These are phyloP conservation scores for Fabriciana adippe DNA, from an alignment of 2,888 invertebrate species.

Conservation along the genomic window DNA sequence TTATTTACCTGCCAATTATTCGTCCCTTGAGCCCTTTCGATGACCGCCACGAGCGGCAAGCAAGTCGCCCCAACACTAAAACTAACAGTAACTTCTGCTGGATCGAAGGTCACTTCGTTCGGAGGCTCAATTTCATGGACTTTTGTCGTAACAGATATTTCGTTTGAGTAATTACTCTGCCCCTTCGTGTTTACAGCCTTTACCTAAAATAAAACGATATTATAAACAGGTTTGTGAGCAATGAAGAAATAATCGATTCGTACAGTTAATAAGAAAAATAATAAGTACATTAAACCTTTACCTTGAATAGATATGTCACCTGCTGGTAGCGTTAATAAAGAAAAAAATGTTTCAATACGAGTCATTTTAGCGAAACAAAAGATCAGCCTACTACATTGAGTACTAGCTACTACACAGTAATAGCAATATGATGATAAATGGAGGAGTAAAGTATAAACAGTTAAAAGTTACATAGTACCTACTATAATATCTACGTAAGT, in stretches of 20 bases:
- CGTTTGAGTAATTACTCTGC: conserved; percentile 93
- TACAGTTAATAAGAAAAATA: not conserved
- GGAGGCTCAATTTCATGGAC: conserved; percentile 92
- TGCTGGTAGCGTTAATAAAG: conserved; percentile 77
- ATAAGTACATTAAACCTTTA: conserved; percentile 49
- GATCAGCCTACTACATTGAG: too few species aligned
- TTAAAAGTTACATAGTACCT: not conserved
- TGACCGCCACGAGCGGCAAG: conserved; percentile 88
- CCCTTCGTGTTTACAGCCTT: conserved; percentile 95
- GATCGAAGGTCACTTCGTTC: conserved; percentile 91
- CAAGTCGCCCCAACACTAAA: conserved; percentile 91
- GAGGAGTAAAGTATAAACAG: not conserved
- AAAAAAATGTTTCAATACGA: conserved; percentile 48
- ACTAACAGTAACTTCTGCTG: conserved; percentile 87
- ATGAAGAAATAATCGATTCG: not conserved
- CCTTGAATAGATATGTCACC: conserved; percentile 79
- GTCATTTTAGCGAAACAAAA: not conserved
- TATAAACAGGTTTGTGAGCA: not conserved
- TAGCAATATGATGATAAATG: too few species aligned
- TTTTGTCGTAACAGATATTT: conserved; percentile 90
- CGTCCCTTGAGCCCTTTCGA: conserved; percentile 84
- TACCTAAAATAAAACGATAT: conserved; percentile 72
- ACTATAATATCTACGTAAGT: not conserved
- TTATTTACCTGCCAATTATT: conserved; percentile 68
- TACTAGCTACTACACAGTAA: too few species aligned